Conservation (phyloP, 2,888 invertebrate genomes). For the Papilio demoleus region DNA sequence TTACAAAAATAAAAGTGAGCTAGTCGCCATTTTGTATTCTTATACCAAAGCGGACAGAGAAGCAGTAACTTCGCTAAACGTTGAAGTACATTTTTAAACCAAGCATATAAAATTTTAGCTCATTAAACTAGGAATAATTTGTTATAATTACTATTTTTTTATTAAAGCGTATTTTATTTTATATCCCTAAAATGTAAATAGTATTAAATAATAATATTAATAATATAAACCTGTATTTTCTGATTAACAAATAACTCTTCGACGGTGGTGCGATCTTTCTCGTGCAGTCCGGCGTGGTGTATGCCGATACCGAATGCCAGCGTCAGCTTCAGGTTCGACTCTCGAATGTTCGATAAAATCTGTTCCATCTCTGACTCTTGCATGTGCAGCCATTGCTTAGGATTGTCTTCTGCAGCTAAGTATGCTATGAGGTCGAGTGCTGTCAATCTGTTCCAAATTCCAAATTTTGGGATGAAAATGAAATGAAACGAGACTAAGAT, state of each 20-base stretch:
- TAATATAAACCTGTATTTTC: constrained; percentile 91
- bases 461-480: constrained; percentile 26
- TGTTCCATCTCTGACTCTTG: constrained; percentile 93
- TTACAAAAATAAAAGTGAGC: too few species aligned
- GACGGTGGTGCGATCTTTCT: constrained; percentile 94
- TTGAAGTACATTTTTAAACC: too few species aligned
- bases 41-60: too few species aligned
- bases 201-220: too few species aligned
- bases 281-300: constrained; percentile 98
- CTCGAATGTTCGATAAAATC: constrained; percentile 88
- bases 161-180: too few species aligned
- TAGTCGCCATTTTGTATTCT: too few species aligned
- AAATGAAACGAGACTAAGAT: not conserved
- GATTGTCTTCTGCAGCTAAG: constrained; percentile 94
- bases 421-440: constrained; percentile 97
- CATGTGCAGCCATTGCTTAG: constrained; percentile 97
- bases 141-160: too few species aligned
- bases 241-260: constrained; percentile 97
- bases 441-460: constrained; percentile 86
- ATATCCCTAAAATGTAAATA: too few species aligned
- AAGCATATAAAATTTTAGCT: too few species aligned
- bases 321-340: constrained; percentile 95
- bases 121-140: too few species aligned
- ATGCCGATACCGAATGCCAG: constrained; percentile 99
- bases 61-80: too few species aligned